Base-by-base conservation (phyloP, 2,888 invertebrate genomes). In the Elysia crispata region DNA sequence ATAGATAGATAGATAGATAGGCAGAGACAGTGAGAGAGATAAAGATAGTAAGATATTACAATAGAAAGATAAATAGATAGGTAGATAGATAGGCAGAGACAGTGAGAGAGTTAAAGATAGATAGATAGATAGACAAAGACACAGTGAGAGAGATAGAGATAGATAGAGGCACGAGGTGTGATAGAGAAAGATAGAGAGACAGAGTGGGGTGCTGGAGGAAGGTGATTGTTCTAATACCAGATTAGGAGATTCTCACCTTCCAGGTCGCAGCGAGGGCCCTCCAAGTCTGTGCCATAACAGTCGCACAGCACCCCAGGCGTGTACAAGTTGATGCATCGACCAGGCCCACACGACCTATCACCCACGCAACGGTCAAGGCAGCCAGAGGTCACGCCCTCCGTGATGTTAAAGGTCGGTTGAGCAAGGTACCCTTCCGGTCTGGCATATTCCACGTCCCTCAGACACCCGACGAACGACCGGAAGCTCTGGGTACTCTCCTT, bases 241-340 rank as follows among this genome's bases (percentile, higher is more conserved):
- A 41, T 41, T 6, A n/a, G n/a, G 41, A 49, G 41, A 41, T n/a
- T 94, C 95, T 94, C 93, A 97, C 97, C 97, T 91, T 96, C 96
- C 87, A 96, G 95, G 93, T 97, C 96, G 93, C 98, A 98, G 86
- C 95, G 95, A 87, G 96, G 96, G 85, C 97, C 98, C 93, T 98
- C 97, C 92, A 97, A 97, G 87, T 95, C 94, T 1, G 97, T 97
- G 30, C 97, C 97, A 90, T 97, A 98, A 92, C 98, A 98, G 91
- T 98, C 97, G 91, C 98, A 98, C 25, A 96, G 95, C 82, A 96
- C 94, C 41, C 11, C 41, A 80, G 95, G 95, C 87, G 96, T 96
- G 92, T 97, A 98, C 90, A 97, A 96, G 92, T 98, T 98, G 82
- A 98, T 95, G 91, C 98, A 98, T 49, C 96, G 97, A 60, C 96